These are phyloP conservation scores for Dendronephthya gigantea DNA, from an alignment of 64 coral and sea anemone genomes.

Conservation along the genomic window DNA sequence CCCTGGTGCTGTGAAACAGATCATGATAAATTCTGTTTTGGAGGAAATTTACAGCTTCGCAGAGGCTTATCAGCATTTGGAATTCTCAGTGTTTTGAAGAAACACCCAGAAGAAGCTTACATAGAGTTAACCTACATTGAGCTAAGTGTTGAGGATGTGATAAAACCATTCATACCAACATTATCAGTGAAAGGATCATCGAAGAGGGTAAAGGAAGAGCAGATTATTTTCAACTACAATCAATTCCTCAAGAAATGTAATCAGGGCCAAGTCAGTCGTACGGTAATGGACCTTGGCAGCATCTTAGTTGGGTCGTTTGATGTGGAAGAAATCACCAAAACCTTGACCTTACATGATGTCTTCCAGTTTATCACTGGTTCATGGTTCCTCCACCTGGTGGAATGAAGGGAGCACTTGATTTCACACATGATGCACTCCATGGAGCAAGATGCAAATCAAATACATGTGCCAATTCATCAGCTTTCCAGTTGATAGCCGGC, in stretches of 20 bases:
- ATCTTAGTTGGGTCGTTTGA: neutral
- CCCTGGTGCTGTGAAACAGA: neutral
- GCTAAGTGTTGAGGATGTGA: neutral
- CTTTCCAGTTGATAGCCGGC: no score
- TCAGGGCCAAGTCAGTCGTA: neutral
- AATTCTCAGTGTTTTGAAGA: neutral
- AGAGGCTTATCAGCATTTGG: neutral
- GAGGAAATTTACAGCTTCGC: neutral
- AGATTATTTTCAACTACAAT: neutral
- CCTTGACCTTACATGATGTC: neutral
- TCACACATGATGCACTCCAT: no score
- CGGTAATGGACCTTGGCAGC: neutral
- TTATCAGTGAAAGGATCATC: neutral
- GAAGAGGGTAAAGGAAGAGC: neutral
- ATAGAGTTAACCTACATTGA: neutral
- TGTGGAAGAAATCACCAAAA: neutral
- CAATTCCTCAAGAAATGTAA: neutral
- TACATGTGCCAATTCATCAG: no score
- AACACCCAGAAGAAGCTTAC: neutral
- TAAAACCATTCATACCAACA: neutral
- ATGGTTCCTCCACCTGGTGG: no score
- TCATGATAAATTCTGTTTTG: neutral
- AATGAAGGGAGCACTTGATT: no score
- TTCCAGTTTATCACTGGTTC: no score
- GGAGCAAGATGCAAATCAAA: no score